These are phyloP conservation scores for Drosophila nigromelanica DNA, from an alignment of 1,140 invertebrate genomes.

Conservation along the genomic window DNA sequence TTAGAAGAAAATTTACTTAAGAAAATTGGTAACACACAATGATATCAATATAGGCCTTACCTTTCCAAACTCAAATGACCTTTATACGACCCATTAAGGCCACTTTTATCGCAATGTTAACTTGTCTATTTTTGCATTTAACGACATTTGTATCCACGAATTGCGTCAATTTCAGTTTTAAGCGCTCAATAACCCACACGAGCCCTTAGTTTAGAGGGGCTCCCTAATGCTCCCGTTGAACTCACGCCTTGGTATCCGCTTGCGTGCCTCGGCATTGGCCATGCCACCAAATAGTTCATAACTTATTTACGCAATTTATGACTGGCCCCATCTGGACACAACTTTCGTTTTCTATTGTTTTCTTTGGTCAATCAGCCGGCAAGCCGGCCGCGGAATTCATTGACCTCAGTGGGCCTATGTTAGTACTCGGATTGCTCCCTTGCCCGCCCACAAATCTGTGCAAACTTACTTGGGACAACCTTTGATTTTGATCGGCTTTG, in stretches of 20 bases:
- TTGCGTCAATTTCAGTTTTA: conserved; percentile 53
- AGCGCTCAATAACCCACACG: conserved; percentile 5
- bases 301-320: conserved; percentile 80
- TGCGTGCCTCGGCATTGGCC: conserved; percentile 49
- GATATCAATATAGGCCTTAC: no score
- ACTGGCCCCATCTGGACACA: conserved; percentile 39
- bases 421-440: background rate
- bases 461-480: conserved; percentile 74
- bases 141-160: conserved; percentile 28
- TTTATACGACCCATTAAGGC: conserved; percentile 51
- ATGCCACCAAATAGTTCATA: conserved; percentile 55
- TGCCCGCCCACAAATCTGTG: conserved; percentile 22
- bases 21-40: no score
- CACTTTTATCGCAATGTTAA: conserved; percentile 32
- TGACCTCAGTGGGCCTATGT: conserved; percentile 42
- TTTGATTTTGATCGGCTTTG: conserved; percentile 79
- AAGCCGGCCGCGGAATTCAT: conserved; percentile 44
- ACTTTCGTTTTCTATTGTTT: conserved; percentile 52
- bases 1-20: no score
- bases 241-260: conserved; percentile 13
- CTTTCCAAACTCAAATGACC: conserved; percentile 35
- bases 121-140: conserved; percentile 43
- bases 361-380: conserved; percentile 17
- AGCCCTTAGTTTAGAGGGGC: background rate
- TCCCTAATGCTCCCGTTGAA: conserved; percentile 16